These are phyloP conservation scores for Stegana nigrithorax DNA, from an alignment of 2,888 invertebrate genomes.

Conservation along the genomic window DNA sequence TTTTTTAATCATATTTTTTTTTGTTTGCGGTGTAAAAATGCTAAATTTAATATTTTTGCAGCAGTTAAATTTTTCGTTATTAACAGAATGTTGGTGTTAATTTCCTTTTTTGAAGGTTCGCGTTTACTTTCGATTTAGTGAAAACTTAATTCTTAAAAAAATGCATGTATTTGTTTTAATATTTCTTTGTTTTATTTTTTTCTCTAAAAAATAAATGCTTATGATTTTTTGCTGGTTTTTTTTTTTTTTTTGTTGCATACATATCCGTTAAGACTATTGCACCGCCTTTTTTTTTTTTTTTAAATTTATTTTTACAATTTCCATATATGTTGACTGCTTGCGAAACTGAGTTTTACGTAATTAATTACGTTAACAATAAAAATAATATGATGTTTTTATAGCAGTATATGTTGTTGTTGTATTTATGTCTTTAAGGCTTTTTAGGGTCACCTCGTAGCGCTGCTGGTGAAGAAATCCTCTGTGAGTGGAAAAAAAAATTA, in stretches of 20 bases:
- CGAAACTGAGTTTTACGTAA: not conserved
- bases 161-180: constrained; percentile 8
- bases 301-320: not conserved
- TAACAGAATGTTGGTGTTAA: not conserved
- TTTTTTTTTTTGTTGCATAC: constrained; percentile 7
- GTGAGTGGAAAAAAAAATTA: constrained; percentile 50
- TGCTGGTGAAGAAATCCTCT: constrained; percentile 81
- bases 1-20: not conserved
- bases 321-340: not conserved
- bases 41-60: not conserved
- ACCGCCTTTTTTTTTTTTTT: constrained; percentile 20
- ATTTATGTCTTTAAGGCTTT: constrained; percentile 59
- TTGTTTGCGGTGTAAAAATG: not conserved
- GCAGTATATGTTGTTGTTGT: constrained; percentile 12
- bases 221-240: constrained; percentile 7
- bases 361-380: no score
- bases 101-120: not conserved
- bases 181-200: not conserved
- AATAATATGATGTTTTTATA: constrained; percentile 29
- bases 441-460: constrained; percentile 79
- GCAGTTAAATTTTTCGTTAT: not conserved
- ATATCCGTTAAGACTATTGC: constrained; percentile 20
- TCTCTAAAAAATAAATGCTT: constrained; percentile 20
- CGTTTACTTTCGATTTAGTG: not conserved
- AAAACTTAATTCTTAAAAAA: not conserved